phyloP scores from a whole-genome alignment of 2,113 vertebrate genomes.

The Epinephelus cyanopodus region DNA sequence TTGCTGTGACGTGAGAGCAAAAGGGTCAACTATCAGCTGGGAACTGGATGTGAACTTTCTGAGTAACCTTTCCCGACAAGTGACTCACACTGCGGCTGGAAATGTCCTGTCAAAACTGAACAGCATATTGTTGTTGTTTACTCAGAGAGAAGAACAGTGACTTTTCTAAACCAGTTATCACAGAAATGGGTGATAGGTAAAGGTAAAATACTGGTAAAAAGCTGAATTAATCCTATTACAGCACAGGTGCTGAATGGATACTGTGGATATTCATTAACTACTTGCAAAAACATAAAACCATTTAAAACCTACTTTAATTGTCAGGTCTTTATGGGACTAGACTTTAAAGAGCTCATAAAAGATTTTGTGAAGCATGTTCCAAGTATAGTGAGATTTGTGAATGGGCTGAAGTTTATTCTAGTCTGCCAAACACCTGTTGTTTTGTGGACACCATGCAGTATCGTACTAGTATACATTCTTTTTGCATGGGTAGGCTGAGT shows the following conservation, averaged over 20 bases:
- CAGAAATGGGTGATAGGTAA: too few relatives aligned
- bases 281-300: not conserved
- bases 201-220: too few relatives aligned
- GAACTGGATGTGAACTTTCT: slow-evolving; percentile 47
- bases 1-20: slow-evolving; percentile 34
- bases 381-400: not conserved
- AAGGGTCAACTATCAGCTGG: slow-evolving; percentile 36
- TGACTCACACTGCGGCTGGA: slow-evolving; percentile 17
- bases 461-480: not conserved
- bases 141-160: not conserved
- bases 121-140: not conserved
- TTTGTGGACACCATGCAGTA: not conserved
- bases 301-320: not conserved
- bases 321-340: too few relatives aligned
- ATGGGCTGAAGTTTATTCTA: not conserved
- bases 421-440: not conserved
- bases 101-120: not conserved
- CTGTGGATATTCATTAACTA: too few relatives aligned
- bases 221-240: not conserved
- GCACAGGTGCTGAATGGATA: not conserved
- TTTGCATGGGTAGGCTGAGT: not conserved
- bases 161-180: not conserved
- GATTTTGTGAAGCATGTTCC: not conserved
- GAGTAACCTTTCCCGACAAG: slow-evolving; percentile 4
- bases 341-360: not conserved